Conservation (phyloP, 2,113 vertebrate species). For the Martes martes region DNA sequence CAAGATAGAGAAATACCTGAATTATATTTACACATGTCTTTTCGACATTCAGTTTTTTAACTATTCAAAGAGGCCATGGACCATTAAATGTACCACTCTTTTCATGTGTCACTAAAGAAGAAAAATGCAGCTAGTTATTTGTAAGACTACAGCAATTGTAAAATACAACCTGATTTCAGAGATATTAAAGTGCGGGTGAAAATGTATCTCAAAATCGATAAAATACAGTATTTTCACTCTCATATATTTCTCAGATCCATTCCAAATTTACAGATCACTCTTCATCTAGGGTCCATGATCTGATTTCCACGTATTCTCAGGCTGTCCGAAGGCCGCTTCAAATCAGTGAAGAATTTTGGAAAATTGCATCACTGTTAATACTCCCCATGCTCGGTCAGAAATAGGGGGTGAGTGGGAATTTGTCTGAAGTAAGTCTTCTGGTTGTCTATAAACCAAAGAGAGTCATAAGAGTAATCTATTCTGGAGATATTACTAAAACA, state of each 20-base stretch:
- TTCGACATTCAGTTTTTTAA: constrained; percentile 10
- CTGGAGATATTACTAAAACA: not conserved
- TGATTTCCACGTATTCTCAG: not conserved
- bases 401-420: not conserved
- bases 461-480: not conserved
- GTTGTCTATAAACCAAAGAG: not conserved
- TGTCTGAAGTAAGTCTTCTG: not conserved
- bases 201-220: not conserved
- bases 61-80: not conserved
- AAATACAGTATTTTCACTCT: not conserved
- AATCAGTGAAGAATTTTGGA: not conserved
- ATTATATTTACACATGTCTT: constrained; percentile 29
- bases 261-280: not conserved
- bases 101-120: not conserved
- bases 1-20: not conserved
- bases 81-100: not conserved
- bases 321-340: not conserved
- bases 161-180: not conserved
- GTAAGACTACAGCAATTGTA: not conserved
- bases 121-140: constrained; percentile 13
- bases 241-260: not conserved
- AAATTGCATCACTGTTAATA: not conserved
- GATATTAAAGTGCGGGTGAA: not conserved
- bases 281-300: not conserved
- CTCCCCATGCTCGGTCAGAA: not conserved